These are phyloP conservation scores for Limenitis camilla DNA, from an alignment of 2,888 invertebrate species.

Conservation along the genomic window DNA sequence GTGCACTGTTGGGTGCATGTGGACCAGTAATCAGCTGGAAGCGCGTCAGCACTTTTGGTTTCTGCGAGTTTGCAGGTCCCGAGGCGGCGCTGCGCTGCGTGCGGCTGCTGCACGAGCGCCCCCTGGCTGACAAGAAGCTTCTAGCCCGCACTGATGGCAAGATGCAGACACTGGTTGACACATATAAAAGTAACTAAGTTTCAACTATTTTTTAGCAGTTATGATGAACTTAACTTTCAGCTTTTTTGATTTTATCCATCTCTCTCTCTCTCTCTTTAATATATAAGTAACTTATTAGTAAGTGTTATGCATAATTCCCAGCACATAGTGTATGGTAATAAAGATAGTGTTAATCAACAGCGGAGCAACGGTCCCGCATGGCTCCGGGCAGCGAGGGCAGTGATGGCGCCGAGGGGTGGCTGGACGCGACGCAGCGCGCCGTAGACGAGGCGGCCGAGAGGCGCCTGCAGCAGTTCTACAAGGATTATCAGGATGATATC, in stretches of 20 bases:
- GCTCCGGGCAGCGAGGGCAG: slow-evolving; percentile 26
- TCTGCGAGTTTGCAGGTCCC: slow-evolving; percentile 95
- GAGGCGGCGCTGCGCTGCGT: slow-evolving; percentile 97
- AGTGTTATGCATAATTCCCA: not conserved
- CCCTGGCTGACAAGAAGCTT: slow-evolving; percentile 93
- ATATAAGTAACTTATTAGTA: too few species aligned
- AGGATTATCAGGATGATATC: slow-evolving; percentile 87
- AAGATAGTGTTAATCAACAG: slow-evolving; percentile 24
- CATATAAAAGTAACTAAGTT: slow-evolving; percentile 89
- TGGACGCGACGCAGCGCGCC: slow-evolving; percentile 84
- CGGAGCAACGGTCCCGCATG: slow-evolving; percentile 48
- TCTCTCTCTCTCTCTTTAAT: too few species aligned
- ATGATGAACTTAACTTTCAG: too few species aligned
- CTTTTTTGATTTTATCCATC: too few species aligned
- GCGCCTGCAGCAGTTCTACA: slow-evolving; percentile 85
- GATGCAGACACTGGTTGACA: slow-evolving; percentile 94
- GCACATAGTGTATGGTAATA: not conserved
- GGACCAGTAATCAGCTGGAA: slow-evolving; percentile 98
- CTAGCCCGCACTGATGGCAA: slow-evolving; percentile 98
- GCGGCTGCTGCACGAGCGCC: slow-evolving; percentile 91
- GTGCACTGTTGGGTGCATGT: slow-evolving; percentile 92
- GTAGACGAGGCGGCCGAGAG: slow-evolving; percentile 84
- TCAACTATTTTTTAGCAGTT: not conserved
- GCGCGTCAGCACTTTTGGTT: slow-evolving; percentile 97
- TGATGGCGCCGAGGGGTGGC: slow-evolving; percentile 49